Percentiles rank a stretch among this genome's conserved stretches.
These are phyloP conservation scores for Hexactinellida sp. DNA, from an alignment of 37 sponge, comb jelly and placozoan genomes.

Conservation along the genomic window DNA sequence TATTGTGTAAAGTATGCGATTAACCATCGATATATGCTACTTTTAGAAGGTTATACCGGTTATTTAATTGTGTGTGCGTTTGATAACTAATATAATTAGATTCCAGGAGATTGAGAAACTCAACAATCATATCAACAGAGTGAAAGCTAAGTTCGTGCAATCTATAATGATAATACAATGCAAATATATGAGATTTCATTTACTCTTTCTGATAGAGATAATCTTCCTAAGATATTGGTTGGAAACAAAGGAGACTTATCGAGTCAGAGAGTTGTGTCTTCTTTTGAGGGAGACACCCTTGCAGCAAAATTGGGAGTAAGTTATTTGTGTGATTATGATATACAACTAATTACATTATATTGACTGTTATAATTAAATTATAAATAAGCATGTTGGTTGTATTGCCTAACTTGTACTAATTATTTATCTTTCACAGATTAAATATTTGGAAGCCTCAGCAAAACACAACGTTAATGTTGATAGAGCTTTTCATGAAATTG, in stretches of 20 bases:
- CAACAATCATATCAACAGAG: constrained; percentile 4
- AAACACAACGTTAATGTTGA: constrained; percentile 6
- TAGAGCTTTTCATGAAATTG: background rate
- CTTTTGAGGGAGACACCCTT: background rate
- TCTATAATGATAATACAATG: background rate
- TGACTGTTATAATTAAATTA: background rate
- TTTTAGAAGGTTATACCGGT: too few species aligned
- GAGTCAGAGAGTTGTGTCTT: background rate
- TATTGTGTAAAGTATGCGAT: too few species aligned
- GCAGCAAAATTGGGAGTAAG: constrained; percentile 3
- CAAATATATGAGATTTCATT: background rate
- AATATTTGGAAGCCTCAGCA: constrained; percentile 7
- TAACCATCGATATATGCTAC: too few species aligned
- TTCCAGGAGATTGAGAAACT: constrained; percentile 7
- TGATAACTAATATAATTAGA: background rate
- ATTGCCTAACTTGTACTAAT: too few species aligned
- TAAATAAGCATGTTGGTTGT: too few species aligned
- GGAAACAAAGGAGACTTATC: background rate
- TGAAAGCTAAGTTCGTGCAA: background rate
- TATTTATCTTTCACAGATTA: background rate
- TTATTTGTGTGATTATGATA: background rate
- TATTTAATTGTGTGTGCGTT: too few species aligned
- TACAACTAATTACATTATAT: background rate
- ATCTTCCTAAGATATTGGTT: background rate
- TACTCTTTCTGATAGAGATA: background rate